Evolutionary conservation across 1,140 invertebrate genomes (phyloP).

Genomic region (Polyergus mexicanus): DNA sequence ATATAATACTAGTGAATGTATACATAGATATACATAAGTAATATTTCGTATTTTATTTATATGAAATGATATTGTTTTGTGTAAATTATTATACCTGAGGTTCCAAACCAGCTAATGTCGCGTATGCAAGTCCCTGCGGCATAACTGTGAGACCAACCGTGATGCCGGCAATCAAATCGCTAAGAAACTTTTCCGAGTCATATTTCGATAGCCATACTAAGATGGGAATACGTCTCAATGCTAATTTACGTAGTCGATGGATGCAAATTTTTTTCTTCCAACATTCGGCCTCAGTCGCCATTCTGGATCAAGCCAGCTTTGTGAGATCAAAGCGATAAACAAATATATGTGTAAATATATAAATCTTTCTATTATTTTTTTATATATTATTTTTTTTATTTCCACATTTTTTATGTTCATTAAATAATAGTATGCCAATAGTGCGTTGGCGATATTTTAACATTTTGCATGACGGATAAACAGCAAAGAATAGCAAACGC

Average conservation of each 20-base stretch:
- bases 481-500: too few species aligned
- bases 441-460: too few species aligned
- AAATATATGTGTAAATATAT: background rate
- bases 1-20: too few species aligned
- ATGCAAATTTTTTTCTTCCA: slow-evolving; percentile 67
- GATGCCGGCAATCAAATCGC: slow-evolving; percentile 93
- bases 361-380: too few species aligned
- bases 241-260: slow-evolving; percentile 71
- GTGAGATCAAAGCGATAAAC: background rate
- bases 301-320: slow-evolving; percentile 34
- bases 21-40: too few species aligned
- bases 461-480: too few species aligned
- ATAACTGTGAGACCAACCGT: slow-evolving; percentile 96
- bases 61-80: background rate
- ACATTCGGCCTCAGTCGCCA: slow-evolving; percentile 48
- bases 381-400: too few species aligned
- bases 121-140: slow-evolving; percentile 95
- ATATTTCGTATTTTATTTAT: background rate
- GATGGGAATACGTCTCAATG: slow-evolving; percentile 87
- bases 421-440: too few species aligned
- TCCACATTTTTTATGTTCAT: too few species aligned
- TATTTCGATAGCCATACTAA: slow-evolving; percentile 91
- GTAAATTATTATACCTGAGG: slow-evolving; percentile 89
- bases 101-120: slow-evolving; percentile 93
- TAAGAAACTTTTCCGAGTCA: slow-evolving; percentile 90